Percentiles rank a stretch among this genome's conserved stretches.
These are phyloP conservation scores for Temnopleurus reevesii DNA, from an alignment of 53 echinoderm and acorn worm species.

Conservation along the genomic window DNA sequence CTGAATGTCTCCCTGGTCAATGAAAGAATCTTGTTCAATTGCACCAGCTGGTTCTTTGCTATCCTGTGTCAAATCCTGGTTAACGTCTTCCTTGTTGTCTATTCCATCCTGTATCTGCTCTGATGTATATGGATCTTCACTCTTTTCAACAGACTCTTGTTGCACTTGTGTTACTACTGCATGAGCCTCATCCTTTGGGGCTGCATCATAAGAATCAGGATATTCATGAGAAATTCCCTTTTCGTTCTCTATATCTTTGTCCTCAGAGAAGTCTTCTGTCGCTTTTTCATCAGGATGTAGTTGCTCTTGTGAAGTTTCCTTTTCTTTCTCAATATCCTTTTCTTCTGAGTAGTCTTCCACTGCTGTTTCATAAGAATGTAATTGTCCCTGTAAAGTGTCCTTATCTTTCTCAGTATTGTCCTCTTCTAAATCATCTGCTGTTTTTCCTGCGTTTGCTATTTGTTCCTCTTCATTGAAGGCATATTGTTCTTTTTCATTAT, in stretches of 20 bases:
- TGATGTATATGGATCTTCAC: conserved; percentile 6
- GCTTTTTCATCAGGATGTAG: neutral
- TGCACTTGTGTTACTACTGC: neutral
- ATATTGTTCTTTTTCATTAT: neutral
- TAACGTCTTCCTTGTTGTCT: neutral
- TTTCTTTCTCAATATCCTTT: neutral
- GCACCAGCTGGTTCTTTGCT: neutral
- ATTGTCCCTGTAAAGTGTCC: neutral
- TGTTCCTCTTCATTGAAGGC: neutral
- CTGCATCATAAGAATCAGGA: neutral
- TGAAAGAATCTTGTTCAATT: neutral
- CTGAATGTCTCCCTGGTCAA: neutral
- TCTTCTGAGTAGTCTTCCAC: neutral
- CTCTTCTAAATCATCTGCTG: neutral
- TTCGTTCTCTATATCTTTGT: conserved; percentile 2
- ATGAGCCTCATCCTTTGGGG: neutral
- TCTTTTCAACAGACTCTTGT: neutral
- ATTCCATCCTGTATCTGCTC: neutral
- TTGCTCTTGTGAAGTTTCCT: neutral
- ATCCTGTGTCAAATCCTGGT: neutral
- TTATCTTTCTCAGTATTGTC: neutral
- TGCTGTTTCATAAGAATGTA: neutral
- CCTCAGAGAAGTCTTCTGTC: neutral
- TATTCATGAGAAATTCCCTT: neutral
- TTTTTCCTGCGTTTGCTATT: neutral